Conservation (phyloP, 92 coral and sea anemone genomes). For the Galaxea fascicularis region DNA sequence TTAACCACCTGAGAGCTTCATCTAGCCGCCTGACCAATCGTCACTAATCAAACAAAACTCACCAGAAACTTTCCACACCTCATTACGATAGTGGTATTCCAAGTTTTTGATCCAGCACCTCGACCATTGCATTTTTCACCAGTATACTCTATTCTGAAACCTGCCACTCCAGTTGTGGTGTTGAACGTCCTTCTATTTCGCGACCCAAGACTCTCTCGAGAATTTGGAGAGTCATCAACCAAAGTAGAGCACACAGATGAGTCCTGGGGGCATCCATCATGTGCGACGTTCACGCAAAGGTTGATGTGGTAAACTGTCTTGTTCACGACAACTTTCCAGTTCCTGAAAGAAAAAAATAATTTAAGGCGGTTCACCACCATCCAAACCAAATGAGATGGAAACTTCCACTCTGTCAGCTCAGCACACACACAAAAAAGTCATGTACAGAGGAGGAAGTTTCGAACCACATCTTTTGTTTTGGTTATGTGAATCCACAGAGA, state of each 20-base stretch:
- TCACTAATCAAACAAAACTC: conserved; percentile 14
- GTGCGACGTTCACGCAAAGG: conserved; percentile 48
- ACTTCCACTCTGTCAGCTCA: background rate
- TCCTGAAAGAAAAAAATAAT: conserved; percentile 38
- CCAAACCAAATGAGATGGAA: background rate
- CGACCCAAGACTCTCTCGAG: background rate
- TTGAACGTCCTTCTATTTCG: background rate
- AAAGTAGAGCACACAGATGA: conserved; percentile 48
- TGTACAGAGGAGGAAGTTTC: background rate
- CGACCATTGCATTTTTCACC: conserved; percentile 55
- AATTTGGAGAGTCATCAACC: background rate
- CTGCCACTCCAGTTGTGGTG: conserved; percentile 11
- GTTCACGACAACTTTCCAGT: conserved; percentile 60
- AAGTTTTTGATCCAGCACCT: background rate
- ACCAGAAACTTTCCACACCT: conserved; percentile 85
- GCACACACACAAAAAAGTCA: background rate
- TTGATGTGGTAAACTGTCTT: conserved; percentile 55
- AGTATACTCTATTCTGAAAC: conserved; percentile 55
- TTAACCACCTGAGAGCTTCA: too few relatives aligned
- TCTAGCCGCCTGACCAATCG: too few relatives aligned
- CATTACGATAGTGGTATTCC: conserved; percentile 68
- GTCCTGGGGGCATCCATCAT: conserved; percentile 21
- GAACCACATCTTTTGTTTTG: background rate
- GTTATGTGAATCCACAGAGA: background rate
- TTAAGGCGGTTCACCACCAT: background rate